Conservation (phyloP, 2,888 invertebrate genomes). For the Drosophila falleni region DNA sequence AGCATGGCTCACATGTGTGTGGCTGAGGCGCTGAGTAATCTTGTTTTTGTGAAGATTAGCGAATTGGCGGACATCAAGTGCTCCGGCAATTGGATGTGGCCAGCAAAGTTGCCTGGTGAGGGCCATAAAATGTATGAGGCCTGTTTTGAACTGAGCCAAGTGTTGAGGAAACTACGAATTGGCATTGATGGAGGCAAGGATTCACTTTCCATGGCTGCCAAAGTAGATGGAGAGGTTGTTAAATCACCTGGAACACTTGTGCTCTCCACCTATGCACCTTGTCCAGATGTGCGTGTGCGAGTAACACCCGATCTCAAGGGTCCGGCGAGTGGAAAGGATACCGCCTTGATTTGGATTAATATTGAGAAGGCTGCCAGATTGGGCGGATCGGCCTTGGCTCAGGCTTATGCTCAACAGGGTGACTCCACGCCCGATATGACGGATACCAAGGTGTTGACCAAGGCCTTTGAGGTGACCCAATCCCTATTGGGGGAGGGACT, state of each 20-base stretch:
- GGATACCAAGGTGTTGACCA: conserved; percentile 88
- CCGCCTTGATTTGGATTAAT: conserved; percentile 92
- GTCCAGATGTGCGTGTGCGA: conserved; percentile 93
- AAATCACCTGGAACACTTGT: conserved; percentile 96
- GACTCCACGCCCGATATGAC: conserved; percentile 93
- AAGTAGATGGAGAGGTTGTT: conserved; percentile 89
- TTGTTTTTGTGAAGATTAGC: conserved; percentile 91
- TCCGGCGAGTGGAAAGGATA: conserved; percentile 87
- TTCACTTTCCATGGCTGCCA: conserved; percentile 98
- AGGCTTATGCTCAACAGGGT: conserved; percentile 94
- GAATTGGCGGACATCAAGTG: conserved; percentile 95
- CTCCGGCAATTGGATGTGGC: conserved; percentile 99
- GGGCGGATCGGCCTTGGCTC: conserved; percentile 97
- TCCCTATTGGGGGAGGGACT: conserved; percentile 88
- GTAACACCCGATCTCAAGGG: conserved; percentile 96
- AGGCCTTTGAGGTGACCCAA: conserved; percentile 94
- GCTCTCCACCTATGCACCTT: conserved; percentile 98
- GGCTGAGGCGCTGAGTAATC: conserved; percentile 96
- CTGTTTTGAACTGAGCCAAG: conserved; percentile 93
- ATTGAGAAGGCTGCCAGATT: conserved; percentile 91
- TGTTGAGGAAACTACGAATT: conserved; percentile 92
- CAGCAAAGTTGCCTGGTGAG: conserved; percentile 97
- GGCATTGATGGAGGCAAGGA: conserved; percentile 99
- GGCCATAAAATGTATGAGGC: conserved; percentile 95
- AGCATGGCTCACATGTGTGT: conserved; percentile 97